phyloP scores from a whole-genome alignment of 2,888 invertebrate genomes.

The Stenurella melanura region DNA sequence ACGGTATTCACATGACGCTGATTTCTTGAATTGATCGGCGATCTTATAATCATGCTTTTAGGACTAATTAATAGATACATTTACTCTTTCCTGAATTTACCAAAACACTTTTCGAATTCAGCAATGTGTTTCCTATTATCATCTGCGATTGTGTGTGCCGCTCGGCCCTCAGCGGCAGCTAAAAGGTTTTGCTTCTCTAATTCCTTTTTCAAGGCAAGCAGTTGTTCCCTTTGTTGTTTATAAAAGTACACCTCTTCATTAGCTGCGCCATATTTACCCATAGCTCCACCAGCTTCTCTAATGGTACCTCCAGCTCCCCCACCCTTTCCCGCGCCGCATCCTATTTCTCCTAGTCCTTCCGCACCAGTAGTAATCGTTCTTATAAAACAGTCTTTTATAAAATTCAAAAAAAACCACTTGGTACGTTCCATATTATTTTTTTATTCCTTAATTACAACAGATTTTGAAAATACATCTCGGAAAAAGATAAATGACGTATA shows the following conservation, averaged over 20 bases:
- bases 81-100: background rate
- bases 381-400: background rate
- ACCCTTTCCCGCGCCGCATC: slow-evolving; percentile 86
- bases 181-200: slow-evolving; percentile 41
- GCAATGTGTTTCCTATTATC: slow-evolving; percentile 34
- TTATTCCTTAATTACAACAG: background rate
- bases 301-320: slow-evolving; percentile 89
- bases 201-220: slow-evolving; percentile 39
- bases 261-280: slow-evolving; percentile 92
- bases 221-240: slow-evolving; percentile 75
- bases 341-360: slow-evolving; percentile 78
- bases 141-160: no score
- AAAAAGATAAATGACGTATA: background rate
- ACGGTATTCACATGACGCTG: background rate
- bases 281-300: slow-evolving; percentile 90
- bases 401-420: background rate
- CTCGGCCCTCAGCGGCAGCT: slow-evolving; percentile 35
- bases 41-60: background rate
- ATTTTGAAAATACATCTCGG: background rate
- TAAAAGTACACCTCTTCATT: slow-evolving; percentile 93
- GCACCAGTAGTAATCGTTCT: slow-evolving; percentile 9
- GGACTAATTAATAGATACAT: background rate
- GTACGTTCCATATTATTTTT: background rate
- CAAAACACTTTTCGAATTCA: slow-evolving; percentile 29
- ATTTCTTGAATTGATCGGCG: background rate